Conservation (phyloP, 2,888 invertebrate species). For the Diabrotica balteata region DNA sequence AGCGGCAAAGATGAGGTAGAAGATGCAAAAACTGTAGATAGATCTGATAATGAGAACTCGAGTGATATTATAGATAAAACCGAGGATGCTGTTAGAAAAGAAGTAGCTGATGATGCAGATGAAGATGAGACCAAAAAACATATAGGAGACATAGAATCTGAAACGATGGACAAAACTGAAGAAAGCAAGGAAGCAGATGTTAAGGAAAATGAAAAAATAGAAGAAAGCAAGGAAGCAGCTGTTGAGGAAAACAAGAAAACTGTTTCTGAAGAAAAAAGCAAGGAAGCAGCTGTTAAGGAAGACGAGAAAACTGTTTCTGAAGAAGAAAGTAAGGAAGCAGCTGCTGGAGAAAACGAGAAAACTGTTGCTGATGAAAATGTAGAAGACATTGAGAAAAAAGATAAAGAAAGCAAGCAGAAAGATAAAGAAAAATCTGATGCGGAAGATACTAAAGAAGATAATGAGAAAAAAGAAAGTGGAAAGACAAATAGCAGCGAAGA, state of each 20-base stretch:
- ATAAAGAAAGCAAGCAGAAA: not conserved
- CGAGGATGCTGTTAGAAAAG: not conserved
- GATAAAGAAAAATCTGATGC: too few species aligned
- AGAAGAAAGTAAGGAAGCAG: not conserved
- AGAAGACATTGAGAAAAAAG: not conserved
- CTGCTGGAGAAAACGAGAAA: not conserved
- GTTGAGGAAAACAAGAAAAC: not conserved
- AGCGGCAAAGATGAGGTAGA: slow-evolving; percentile 6
- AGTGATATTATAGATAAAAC: not conserved
- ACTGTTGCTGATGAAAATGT: not conserved
- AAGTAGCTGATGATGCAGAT: not conserved
- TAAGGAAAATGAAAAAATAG: not conserved
- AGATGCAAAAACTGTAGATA: slow-evolving; percentile 3
- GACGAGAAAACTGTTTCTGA: not conserved
- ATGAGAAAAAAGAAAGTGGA: too few species aligned
- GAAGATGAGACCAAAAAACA: slow-evolving; percentile 9
- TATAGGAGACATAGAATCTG: not conserved
- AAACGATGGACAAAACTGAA: slow-evolving; percentile 2
- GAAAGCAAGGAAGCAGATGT: not conserved
- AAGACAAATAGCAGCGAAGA: too few species aligned
- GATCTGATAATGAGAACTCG: not conserved
- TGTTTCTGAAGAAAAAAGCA: not conserved
- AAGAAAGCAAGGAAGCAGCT: not conserved
- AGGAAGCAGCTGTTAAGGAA: not conserved
- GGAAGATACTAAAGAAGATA: too few species aligned